Base-by-base conservation (phyloP, 2,888 invertebrate species). In the Ophioninae sp. region DNA sequence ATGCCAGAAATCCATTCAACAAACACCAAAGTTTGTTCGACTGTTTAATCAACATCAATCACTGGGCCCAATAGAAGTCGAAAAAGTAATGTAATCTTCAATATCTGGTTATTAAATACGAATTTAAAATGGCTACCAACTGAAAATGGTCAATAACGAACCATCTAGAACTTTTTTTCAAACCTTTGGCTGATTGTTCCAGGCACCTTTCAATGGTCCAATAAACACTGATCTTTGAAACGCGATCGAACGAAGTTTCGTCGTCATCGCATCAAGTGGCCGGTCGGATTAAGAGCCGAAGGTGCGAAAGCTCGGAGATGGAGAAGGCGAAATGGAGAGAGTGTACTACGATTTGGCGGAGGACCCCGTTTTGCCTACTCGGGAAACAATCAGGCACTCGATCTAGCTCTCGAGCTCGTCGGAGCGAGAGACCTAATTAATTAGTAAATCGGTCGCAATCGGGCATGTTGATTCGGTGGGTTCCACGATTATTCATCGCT, bases 401-500 rank as follows among this genome's bases (percentile, higher is more conserved):
- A 65, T 68, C 76, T 68, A 44, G 57, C 76, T 72, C 72, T 77
- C 72, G 21, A 56, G 67, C 68, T 72, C 76, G 41, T 65, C 70
- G 70, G 69, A 64, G 64, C 73, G 30, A 67, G 69, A 68, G 81
- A 79, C 72, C 79, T 82, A 81, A 85, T 85, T 86, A 85, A 86
- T 85, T 86, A 86, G 85, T 83, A 83, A 85, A 85, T 74, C 83
- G 74, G 73, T 83, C 68, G 80, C 83, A 76, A 85, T 86, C 83
- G 82, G 81, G 81, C 82, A 75, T 82, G 83, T 85, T 85, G 85
- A 84, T 84, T 85, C 68, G 80, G 82, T 79, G 73, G 73, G 70
- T 56, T 61, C 73, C 56, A 67, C 76, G 75, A 76, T 79, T 83
- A 79, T 79, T 79, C 82, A 76, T 67, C 67, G 62, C 75, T 82